Evolutionary conservation across 2,797 vertebrate species (phyloP).

Genomic region (Diglossa cyanea): DNA sequence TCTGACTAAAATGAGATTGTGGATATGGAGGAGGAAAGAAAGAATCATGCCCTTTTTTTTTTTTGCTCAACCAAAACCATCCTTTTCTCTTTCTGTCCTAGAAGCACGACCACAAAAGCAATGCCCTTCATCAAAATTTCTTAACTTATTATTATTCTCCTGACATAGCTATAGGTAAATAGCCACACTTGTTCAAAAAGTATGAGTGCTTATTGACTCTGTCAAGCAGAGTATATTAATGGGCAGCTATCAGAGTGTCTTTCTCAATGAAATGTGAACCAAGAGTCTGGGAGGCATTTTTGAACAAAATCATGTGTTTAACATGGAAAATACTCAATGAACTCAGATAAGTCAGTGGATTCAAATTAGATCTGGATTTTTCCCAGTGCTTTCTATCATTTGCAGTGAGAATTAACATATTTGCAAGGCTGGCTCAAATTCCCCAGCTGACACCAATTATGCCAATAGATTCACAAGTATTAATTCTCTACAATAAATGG

Average conservation of each 20-base stretch:
- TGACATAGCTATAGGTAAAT: not conserved
- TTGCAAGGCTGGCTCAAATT: not conserved
- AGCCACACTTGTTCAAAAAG: not conserved
- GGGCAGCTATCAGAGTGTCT: not conserved
- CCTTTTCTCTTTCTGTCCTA: not conserved
- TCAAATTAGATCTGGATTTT: not conserved
- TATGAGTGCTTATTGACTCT: not conserved
- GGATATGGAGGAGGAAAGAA: not conserved
- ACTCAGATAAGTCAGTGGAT: not conserved
- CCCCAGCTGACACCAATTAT: conserved; percentile 9
- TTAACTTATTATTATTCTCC: not conserved
- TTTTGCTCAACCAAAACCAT: not conserved
- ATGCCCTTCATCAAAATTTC: not conserved
- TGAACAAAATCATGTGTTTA: not conserved
- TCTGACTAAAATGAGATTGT: not conserved
- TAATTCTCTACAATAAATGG: not conserved
- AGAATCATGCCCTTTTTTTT: not conserved
- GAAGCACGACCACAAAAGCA: not conserved
- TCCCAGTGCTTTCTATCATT: not conserved
- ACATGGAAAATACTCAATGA: not conserved
- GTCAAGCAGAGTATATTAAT: not conserved
- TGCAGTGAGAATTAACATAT: not conserved
- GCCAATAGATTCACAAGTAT: not conserved
- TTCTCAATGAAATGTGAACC: not conserved
- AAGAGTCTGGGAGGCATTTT: not conserved